Evolutionary conservation across 2,888 invertebrate genomes (phyloP).

Genomic region (Ctena decussata): DNA sequence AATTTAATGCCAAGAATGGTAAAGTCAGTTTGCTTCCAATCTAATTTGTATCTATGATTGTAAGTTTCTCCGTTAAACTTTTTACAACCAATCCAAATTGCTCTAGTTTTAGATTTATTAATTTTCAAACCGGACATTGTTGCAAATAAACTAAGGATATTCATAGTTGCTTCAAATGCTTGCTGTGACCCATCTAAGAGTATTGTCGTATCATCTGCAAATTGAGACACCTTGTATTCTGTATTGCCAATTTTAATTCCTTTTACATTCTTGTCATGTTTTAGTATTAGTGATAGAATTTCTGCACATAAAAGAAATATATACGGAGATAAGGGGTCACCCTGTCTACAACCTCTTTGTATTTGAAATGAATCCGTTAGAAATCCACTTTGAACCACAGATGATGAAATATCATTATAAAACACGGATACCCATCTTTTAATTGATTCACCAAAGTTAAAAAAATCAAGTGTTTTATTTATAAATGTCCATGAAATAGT

Average conservation of each 20-base stretch:
- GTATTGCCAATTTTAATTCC: background rate
- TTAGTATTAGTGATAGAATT: background rate
- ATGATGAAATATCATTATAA: background rate
- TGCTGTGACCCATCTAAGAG: background rate
- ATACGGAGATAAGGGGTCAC: background rate
- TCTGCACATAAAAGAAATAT: background rate
- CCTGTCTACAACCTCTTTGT: background rate
- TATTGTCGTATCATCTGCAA: background rate
- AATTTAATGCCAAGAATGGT: background rate
- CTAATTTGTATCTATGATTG: background rate
- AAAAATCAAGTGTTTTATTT: background rate
- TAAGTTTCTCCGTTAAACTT: background rate
- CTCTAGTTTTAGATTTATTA: background rate
- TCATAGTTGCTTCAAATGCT: background rate
- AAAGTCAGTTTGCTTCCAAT: background rate
- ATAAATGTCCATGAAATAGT: slow-evolving; percentile 7
- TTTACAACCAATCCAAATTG: background rate
- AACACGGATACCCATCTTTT: background rate
- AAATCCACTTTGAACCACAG: no score
- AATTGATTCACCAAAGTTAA: slow-evolving; percentile 12
- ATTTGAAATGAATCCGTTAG: background rate
- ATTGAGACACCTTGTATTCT: background rate
- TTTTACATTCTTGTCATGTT: background rate
- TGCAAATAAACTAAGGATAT: background rate
- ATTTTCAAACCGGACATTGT: background rate